These are phyloP conservation scores for Gymnoscopelus braueri DNA, from an alignment of 2,797 vertebrate genomes.

Conservation along the genomic window DNA sequence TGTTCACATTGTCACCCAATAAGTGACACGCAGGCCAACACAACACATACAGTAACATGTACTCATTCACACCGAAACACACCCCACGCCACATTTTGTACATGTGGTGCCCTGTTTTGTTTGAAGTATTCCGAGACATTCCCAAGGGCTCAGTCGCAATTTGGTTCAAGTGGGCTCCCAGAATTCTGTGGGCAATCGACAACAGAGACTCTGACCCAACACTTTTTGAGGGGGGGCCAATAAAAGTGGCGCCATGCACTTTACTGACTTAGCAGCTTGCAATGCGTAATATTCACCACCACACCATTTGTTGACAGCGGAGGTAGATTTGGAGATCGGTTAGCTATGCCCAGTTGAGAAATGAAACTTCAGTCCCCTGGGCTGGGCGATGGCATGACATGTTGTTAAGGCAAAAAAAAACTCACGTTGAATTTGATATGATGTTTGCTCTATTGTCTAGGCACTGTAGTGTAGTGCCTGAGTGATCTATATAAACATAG, in stretches of 20 bases:
- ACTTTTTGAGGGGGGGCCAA: slow-evolving; percentile 38
- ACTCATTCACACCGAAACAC: slow-evolving; percentile 2
- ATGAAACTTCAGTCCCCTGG: slow-evolving; percentile 29
- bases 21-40: neutral
- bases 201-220: slow-evolving; percentile 43
- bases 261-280: slow-evolving; percentile 48
- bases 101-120: slow-evolving; percentile 28
- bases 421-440: too few species aligned
- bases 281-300: slow-evolving; percentile 42
- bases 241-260: slow-evolving; percentile 57
- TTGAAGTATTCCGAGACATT: slow-evolving; percentile 32
- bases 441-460: too few species aligned
- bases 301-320: slow-evolving; percentile 47
- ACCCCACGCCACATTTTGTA: slow-evolving; percentile 1
- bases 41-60: neutral
- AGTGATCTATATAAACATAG: slow-evolving; percentile 11
- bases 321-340: slow-evolving; percentile 46
- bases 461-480: too few species aligned
- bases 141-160: slow-evolving; percentile 30
- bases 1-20: slow-evolving; percentile 11
- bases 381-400: slow-evolving; percentile 19
- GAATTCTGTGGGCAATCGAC: slow-evolving; percentile 41
- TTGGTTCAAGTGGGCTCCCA: slow-evolving; percentile 14
- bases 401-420: slow-evolving; percentile 23
- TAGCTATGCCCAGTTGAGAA: slow-evolving; percentile 33